phyloP scores from a whole-genome alignment of 2,888 invertebrate genomes.

The Mimachlamys varia region DNA sequence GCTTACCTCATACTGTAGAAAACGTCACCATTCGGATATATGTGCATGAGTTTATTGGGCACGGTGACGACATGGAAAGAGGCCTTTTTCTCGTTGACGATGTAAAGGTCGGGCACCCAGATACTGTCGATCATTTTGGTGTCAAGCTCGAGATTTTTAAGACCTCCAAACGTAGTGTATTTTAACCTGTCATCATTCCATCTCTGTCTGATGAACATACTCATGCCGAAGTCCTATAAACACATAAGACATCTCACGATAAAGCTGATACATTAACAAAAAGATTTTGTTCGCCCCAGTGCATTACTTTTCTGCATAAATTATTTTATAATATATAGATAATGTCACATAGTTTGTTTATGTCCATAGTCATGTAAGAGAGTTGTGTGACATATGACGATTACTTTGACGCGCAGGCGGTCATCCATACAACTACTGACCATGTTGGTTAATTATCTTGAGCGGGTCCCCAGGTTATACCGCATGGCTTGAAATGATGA shows the following conservation, averaged over 20 bases:
- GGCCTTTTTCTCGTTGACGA: conserved; percentile 75
- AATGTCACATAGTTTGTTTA: too few relatives aligned
- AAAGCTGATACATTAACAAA: too few relatives aligned
- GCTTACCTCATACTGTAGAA: conserved; percentile 70
- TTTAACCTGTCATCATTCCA: conserved; percentile 69
- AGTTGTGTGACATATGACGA: too few relatives aligned
- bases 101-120: conserved; percentile 77
- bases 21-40: conserved; percentile 71
- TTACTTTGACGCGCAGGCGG: too few relatives aligned
- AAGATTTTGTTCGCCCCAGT: too few relatives aligned
- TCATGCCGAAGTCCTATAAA: conserved; percentile 69
- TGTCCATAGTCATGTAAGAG: too few relatives aligned
- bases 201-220: conserved; percentile 69
- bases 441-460: too few relatives aligned
- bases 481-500: too few relatives aligned
- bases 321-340: too few relatives aligned
- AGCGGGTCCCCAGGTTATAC: too few relatives aligned
- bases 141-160: conserved; percentile 71
- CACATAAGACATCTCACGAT: not conserved
- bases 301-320: too few relatives aligned
- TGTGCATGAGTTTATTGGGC: conserved; percentile 74
- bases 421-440: too few relatives aligned
- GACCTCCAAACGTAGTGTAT: conserved; percentile 56
- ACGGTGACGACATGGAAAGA: conserved; percentile 74
- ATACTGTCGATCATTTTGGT: conserved; percentile 68